Evolutionary conservation across 2,888 invertebrate species (phyloP).

Genomic region (Nemoura dubitans): DNA sequence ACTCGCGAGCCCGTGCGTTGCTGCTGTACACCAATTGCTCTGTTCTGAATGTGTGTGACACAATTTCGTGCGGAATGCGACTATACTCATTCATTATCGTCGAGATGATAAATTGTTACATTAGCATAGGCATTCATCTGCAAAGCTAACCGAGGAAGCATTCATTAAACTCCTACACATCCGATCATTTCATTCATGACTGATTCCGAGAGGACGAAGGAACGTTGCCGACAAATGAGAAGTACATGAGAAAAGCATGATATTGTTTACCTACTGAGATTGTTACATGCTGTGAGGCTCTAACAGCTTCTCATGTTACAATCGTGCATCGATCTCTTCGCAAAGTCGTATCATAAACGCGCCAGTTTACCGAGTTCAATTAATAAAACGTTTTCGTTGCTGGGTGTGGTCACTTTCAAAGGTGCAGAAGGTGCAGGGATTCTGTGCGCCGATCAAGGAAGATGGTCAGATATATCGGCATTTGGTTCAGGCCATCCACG

Average conservation of each 20-base stretch:
- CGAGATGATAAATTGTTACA: neutral
- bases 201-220: neutral
- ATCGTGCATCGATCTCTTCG: neutral
- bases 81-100: neutral
- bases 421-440: neutral
- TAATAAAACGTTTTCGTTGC: neutral
- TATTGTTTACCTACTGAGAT: neutral
- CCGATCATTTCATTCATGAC: neutral
- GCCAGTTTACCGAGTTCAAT: neutral
- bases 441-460: neutral
- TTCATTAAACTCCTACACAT: neutral
- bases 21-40: neutral
- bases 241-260: neutral
- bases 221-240: neutral
- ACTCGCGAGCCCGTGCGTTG: neutral
- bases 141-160: neutral
- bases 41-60: neutral
- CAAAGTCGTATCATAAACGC: neutral
- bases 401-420: neutral
- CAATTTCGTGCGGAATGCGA: neutral
- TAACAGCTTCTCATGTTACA: neutral
- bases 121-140: neutral
- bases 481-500: too few species aligned
- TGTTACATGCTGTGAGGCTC: neutral
- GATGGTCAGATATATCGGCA: neutral